phyloP scores from a whole-genome alignment of 1,140 invertebrate species.

The Odontomachus brunneus region DNA sequence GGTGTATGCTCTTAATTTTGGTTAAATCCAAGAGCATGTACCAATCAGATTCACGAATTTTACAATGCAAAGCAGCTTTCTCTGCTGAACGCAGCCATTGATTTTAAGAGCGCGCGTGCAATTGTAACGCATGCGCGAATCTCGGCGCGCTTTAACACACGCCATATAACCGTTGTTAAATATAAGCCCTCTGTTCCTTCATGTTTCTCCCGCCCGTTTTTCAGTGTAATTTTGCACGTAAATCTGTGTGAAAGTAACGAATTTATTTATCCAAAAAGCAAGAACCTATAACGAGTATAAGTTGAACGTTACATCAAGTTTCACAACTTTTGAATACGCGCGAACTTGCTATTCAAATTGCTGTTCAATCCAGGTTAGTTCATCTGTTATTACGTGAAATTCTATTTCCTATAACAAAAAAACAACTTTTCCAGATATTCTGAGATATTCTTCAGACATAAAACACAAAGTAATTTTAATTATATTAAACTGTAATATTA shows the following conservation, averaged over 20 bases:
- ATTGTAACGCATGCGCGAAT: not conserved
- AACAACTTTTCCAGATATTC: not conserved
- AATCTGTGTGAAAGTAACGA: not conserved
- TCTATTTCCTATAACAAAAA: not conserved
- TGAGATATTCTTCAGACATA: not conserved
- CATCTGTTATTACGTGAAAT: not conserved
- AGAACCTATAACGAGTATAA: not conserved
- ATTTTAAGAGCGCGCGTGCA: too few species aligned
- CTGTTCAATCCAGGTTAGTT: constrained; percentile 46
- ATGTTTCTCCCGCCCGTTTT: not conserved
- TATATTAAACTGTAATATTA: not conserved
- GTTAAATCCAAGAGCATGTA: too few species aligned
- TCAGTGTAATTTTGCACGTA: not conserved
- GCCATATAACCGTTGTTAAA: not conserved
- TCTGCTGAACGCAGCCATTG: too few species aligned
- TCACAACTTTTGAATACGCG: not conserved
- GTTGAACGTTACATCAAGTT: not conserved
- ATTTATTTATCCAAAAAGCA: not conserved
- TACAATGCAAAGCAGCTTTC: too few species aligned
- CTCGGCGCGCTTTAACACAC: not conserved
- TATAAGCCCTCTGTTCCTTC: not conserved
- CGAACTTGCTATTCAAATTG: not conserved
- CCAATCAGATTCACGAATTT: too few species aligned
- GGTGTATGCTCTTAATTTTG: too few species aligned
- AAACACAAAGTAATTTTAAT: not conserved